Base-by-base conservation (phyloP, 2,888 invertebrate species). In the Chaetogeoica ovagalla region DNA sequence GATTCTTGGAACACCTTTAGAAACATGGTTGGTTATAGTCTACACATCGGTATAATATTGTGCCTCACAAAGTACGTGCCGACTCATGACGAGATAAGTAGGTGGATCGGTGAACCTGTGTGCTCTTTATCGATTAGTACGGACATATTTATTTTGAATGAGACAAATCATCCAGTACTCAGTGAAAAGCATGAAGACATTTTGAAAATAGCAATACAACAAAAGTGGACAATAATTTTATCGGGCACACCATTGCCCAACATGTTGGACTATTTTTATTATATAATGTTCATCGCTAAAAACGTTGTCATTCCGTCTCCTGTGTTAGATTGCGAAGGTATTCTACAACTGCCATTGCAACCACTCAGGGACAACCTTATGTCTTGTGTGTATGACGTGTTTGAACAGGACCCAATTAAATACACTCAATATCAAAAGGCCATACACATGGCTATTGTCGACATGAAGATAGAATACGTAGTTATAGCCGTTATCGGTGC, bases 391-490 rank as follows among this genome's bases (percentile, higher is more conserved):
- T 99, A 99, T 86, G 97, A 98, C 89, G 93, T 96, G 43, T 99
- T 99, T 88, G 99, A 99, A 87, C 95, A 94, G 85, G 99, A 99
- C 88, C 96, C 96, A 17, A 89, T 96, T 4, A 99, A 99, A 86
- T 99, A 99, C 87, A 91, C 91, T 79, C 90, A 92, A 82, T 96
- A 96, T 86, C 93, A 96, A 87, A 89, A 89, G 82, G 97, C 97
- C 7, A 92, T 97, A 72, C 89, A 90, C 82, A 87, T 88, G 85
- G 96, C 96, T 11, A 88, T 97, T 52, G 85, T 90, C 73, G 91
- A 93, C 85, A 86, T 86, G 83, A 86, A 88, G 23, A 21, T 63
- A 7, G 57, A 79, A 23, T 57, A 71, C 9, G 55, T 79, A 21
- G 71, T 79, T 63, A 89, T 97, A 43, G 96, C 96, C 94, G 93